Base-by-base conservation (phyloP, 2,797 vertebrate genomes). In the Sebastes trivittatus region DNA sequence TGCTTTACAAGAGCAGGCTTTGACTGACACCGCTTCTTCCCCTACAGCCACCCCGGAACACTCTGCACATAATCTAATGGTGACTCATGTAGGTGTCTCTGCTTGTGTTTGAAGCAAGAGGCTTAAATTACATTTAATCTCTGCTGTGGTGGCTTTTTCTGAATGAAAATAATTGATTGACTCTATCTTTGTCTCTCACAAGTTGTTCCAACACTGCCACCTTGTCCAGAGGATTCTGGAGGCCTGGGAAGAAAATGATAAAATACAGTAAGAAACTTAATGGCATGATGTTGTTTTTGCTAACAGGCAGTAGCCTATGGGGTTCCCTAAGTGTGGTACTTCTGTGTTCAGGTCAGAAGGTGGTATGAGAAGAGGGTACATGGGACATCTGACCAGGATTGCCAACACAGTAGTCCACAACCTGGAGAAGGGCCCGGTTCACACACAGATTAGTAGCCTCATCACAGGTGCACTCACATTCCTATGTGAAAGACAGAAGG, bases 191-290 rank as follows among this genome's bases (percentile, higher is more conserved):
- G 0, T 82, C 32, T 82, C 75, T 80, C 67, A 10, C 66, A 97
- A 99, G 98, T 96, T 99, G 82, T 99, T 99, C 90, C 97, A 98
- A 94, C 97, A 97, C 77, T 99, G 98, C 93, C 96, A 95, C 82
- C 94, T 99, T 80, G 96, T 99, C 67, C 97, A 98, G 85, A 97
- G 98, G 93, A 98, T 99, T 93, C 76, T 99, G 89, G 97, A 97
- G 49, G 98, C 98, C 78, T 99, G 98, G 98, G 98, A 98, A 91
- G 96, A 97, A 89, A 99, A 99, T n/a, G 98, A 99, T 90, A 97
- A 95, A 90, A 97, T 96, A 76, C 98, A 99, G 98, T 99, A 96
- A 97, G 97, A 55, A 75, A 32, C 13, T 55, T 42, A 8, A 23
- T 42, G 29, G 10, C 14, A 52, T 27, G 8, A 18, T 61, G 9